Evolutionary conservation across 2,113 vertebrate species (phyloP), one percentile per base, ranked within the genome.

Genomic region (Madoqua kirkii): DNA sequence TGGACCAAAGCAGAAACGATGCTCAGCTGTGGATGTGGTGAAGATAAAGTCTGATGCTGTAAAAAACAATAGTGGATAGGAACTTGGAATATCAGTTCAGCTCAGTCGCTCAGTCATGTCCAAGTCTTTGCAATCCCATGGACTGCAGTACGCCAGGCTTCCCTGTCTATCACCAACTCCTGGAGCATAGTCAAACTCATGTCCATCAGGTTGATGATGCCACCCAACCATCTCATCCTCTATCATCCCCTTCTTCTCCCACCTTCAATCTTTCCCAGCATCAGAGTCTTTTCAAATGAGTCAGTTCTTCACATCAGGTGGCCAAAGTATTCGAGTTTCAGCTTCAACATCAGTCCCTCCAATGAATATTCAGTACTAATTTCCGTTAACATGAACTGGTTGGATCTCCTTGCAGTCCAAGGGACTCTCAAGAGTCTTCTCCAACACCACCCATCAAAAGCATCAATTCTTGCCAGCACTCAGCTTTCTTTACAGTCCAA

Each of bases 191-290:
- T 71, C 64, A 71, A 36, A 71, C 64, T 71, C n/a, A 36, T 5
- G 64, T 71, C n/a, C 64, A 71, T 36, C n/a, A 21, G 4, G 0
- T 36, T 2, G 0, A 11, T 36, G 64, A 71, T 71, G 17, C 17
- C 64, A 71, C 19, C n/a, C 64, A 71, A 36, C 64, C n/a, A 71
- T 21, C 17, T 71, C n/a, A 71, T 71, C n/a, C 64, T 71, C 64
- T 36, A 3, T 21, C 0, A 0, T 67, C n/a, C 64, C 64, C 64
- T 36, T 67, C 8, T 19, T 33, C 64, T 71, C 64, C 64, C 8
- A 36, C 16, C 64, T 36, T 67, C 33, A 67, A 67, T 36, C 64
- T 67, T 67, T 67, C 64, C 64, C 64, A 67, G 64, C 33, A 67
- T 67, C 16, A n/a, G 8, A 16, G 33, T 19, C 33, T 67, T 67